phyloP scores from a whole-genome alignment of 1,140 invertebrate species.

The Hypsibius dujardini region DNA sequence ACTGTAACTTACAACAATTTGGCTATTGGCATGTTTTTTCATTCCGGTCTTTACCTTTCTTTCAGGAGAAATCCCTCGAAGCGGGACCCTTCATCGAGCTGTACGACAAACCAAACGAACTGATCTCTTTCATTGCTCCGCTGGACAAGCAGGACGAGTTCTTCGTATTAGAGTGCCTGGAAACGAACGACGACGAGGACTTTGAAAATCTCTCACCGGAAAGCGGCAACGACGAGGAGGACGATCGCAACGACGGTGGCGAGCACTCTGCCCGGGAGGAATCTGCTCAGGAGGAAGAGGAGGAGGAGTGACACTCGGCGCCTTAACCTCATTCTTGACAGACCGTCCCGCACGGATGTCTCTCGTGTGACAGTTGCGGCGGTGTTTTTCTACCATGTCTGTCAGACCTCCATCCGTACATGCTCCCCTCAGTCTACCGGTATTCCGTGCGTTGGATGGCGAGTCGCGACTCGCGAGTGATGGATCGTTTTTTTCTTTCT shows the following conservation, averaged over 20 bases:
- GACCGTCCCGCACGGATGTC: not conserved
- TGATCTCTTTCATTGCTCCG: slow-evolving; percentile 34
- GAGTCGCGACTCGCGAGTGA: no score
- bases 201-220: slow-evolving; percentile 5
- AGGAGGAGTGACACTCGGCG: not conserved
- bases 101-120: slow-evolving; percentile 29
- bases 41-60: slow-evolving; percentile 16
- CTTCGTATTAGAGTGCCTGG: slow-evolving; percentile 32
- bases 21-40: no score
- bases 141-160: slow-evolving; percentile 36
- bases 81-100: slow-evolving; percentile 37
- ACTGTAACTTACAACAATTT: no score
- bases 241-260: not conserved
- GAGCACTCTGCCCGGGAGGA: not conserved
- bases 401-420: no score
- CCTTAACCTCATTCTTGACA: not conserved
- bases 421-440: no score
- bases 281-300: not conserved
- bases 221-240: slow-evolving; percentile 11
- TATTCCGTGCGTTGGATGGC: no score
- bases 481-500: no score
- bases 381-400: no score
- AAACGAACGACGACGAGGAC: slow-evolving; percentile 25
- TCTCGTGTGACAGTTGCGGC: no score
- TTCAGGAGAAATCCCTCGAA: slow-evolving; percentile 33